Evolutionary conservation across 2,113 vertebrate genomes (phyloP), one percentile per base, ranked within the genome.

Genomic region (Thunnus maccoyii): DNA sequence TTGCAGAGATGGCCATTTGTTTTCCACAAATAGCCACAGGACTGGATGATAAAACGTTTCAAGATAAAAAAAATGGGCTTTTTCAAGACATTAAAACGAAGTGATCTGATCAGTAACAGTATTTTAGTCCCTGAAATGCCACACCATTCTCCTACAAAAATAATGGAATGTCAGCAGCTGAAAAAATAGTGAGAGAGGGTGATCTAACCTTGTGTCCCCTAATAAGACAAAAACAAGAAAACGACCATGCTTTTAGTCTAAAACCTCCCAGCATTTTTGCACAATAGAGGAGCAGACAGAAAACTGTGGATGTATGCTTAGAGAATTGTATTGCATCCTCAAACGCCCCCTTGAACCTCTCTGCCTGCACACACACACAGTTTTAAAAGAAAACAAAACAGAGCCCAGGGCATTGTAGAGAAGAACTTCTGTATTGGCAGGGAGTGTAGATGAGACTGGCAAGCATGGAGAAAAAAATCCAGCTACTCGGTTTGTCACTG

Each of bases 341-440:
- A 54, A 75, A 89, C 79, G 64, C 72, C 81, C 81, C 65, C 82
- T 75, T 82, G 74, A 84, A 88, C 77, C 69, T 68, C 22, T 77
- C 20, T 7, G 15, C 71, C 58, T 61, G 69, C 36, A 41, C 55
- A 71, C 70, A 66, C 66, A 72, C 70, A 74, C 46, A 30, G 17
- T 64, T 75, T 70, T 66, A 61, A 86, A 82, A 62, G 57, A 76
- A 74, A 81, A 76, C 63, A 78, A 75, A 80, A 73, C 71, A 69
- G 47, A 75, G 78, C 83, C 78, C 6, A 30, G 57, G 83, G 90
- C 82, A 55, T 58, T 58, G 66, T 79, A 65, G 76, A 84, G 76
- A 76, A 74, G 75, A 22, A 54, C 25, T 60, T 72, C 14, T 75
- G 58, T 77, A 58, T 50, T 75, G 76, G 71, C 62, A 67, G 18